Conservation (phyloP, 2,113 vertebrate species). For the Oxyruncus cristatus region DNA sequence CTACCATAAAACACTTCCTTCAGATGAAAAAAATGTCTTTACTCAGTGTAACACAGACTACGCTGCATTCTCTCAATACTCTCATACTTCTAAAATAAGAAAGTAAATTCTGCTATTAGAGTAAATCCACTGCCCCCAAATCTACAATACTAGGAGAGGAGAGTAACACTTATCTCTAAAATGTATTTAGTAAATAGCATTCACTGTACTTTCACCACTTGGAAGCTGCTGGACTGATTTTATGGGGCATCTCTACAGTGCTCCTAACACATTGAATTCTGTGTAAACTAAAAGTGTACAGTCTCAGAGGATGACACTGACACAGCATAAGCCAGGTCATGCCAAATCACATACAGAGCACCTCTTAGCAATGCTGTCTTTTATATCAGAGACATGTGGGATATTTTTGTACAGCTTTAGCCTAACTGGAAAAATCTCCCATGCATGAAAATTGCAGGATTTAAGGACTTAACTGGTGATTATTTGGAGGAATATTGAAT, state of each 20-base stretch:
- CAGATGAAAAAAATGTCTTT: neutral
- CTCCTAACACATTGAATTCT: neutral
- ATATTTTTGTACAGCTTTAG: neutral
- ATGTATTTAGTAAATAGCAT: neutral
- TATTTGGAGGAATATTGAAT: neutral
- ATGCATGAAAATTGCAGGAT: neutral
- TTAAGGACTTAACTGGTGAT: neutral
- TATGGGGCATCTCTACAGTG: neutral
- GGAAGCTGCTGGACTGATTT: neutral
- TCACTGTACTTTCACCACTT: neutral
- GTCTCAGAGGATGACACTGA: neutral
- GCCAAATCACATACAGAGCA: rapidly evolving
- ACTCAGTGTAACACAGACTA: neutral
- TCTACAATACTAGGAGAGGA: neutral
- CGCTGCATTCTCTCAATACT: neutral
- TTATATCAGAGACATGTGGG: neutral
- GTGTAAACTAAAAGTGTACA: neutral
- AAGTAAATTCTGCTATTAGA: neutral
- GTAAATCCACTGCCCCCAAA: neutral
- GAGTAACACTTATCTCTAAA: neutral
- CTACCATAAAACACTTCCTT: constrained; percentile 43
- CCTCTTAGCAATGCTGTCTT: neutral
- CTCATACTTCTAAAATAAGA: constrained; percentile 24
- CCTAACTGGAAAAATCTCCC: neutral
- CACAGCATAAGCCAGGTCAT: neutral